phyloP scores from a whole-genome alignment of 2,113 vertebrate genomes.

The Thryonomys swinderianus region DNA sequence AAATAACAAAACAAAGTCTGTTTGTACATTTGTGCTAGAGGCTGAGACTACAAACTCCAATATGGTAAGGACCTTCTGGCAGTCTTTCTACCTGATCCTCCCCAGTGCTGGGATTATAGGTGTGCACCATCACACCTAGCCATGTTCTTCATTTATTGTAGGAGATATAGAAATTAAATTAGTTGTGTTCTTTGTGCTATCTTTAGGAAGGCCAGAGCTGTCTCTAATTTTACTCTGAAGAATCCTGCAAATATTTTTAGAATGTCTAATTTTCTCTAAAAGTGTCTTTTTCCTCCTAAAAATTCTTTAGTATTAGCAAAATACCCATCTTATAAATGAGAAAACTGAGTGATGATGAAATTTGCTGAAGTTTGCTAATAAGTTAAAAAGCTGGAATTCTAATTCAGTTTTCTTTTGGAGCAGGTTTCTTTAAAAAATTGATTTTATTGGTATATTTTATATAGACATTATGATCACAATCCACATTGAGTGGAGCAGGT shows the following conservation, averaged over 20 bases:
- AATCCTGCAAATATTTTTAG: conserved; percentile 3
- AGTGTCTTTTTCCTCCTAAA: neutral
- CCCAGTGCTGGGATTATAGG: neutral
- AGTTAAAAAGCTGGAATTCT: neutral
- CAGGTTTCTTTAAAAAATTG: neutral
- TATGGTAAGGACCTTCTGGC: neutral
- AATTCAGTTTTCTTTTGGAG: conserved; percentile 29
- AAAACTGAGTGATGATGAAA: neutral
- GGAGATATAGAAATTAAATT: conserved; percentile 8
- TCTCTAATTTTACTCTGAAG: conserved; percentile 28
- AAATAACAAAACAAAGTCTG: neutral
- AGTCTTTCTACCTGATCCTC: neutral
- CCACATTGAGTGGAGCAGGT: neutral
- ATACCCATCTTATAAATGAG: neutral
- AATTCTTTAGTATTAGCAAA: neutral
- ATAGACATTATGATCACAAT: no score
- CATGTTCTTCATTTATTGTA: neutral
- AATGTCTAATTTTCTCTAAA: neutral
- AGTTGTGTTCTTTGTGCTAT: neutral
- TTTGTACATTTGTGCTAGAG: conserved; percentile 3
- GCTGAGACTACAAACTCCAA: neutral
- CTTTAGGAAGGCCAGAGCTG: neutral
- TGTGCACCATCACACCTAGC: neutral
- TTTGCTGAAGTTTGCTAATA: conserved; percentile 9
- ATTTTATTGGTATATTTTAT: no score